Conservation (phyloP, 2,797 vertebrate species). For the Chelon auratus region DNA sequence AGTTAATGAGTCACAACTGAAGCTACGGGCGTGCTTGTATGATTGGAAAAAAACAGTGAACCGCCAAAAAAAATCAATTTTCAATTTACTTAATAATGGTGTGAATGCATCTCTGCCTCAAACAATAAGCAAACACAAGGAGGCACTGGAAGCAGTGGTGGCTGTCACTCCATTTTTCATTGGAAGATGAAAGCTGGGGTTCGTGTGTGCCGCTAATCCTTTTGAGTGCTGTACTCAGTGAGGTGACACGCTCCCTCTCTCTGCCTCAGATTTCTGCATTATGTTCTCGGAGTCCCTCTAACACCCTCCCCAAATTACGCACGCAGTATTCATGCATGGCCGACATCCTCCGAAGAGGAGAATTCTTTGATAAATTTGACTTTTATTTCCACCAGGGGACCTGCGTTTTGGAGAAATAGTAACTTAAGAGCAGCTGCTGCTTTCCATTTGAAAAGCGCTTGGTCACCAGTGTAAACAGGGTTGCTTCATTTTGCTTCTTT, state of each 20-base stretch:
- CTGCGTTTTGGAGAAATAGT: constrained; percentile 7
- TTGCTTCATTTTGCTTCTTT: constrained; percentile 2
- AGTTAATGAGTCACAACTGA: constrained; percentile 1
- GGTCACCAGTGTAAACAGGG: constrained; percentile 1
- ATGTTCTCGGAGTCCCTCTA: constrained; percentile 14
- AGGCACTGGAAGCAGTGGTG: constrained; percentile 8
- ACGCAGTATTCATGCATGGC: constrained; percentile 19
- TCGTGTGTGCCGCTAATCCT: constrained; percentile 34
- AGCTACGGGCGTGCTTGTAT: background rate
- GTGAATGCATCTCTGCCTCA: constrained; percentile 41
- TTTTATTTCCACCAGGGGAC: constrained; percentile 2
- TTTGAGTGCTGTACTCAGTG: constrained; percentile 33
- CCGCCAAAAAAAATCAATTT: constrained; percentile 6
- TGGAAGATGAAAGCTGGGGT: constrained; percentile 37
- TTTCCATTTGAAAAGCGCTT: constrained; percentile 20
- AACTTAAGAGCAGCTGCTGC: constrained; percentile 4
- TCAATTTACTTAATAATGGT: constrained; percentile 11
- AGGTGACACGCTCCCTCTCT: constrained; percentile 13
- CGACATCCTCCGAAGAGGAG: constrained; percentile 26
- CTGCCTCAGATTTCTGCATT: constrained; percentile 23
- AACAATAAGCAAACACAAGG: constrained; percentile 21
- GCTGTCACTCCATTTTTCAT: constrained; percentile 23
- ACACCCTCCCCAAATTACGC: constrained; percentile 5
- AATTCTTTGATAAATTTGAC: constrained; percentile 24
- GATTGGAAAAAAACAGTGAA: background rate